Evolutionary conservation across 2,113 vertebrate genomes (phyloP), one percentile per base, ranked within the genome.

Genomic region (Physeter macrocephalus): DNA sequence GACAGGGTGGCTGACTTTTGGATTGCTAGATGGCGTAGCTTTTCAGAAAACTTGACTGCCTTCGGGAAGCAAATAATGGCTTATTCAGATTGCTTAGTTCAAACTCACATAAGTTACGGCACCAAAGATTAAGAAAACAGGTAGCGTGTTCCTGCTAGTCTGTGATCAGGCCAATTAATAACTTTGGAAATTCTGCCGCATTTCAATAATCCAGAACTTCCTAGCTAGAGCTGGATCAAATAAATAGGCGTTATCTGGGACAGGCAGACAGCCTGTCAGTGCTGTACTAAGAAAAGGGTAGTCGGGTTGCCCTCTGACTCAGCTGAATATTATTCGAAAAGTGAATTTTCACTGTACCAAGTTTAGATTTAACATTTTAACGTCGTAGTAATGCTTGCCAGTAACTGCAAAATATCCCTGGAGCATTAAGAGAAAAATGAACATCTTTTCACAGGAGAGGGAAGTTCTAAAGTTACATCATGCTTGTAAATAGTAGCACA

Each of bases 401-500:
- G 90, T 64, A 95, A 97, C 98, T 94, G 97, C 72, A 97, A 97
- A 98, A 93, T 94, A 78, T 20, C 95, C 94, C 97, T 85, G 25
- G 90, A 75, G 78, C 85, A 83, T 59, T 93, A 94, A 78, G 93
- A 95, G 69, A 90, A 90, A 97, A 97, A 88, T 1, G 13, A 90
- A 91, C 84, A 91, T 69, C 62, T 36, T 93, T 86, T 64, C 67
- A 88, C 61, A 94, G 69, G 88, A 97, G 41, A 98, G 86, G 93
- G 97, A 95, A 97, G 89, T 93, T 97, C 74, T 94, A 94, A 98
- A 98, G 96, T 96, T 96, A 98, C 83, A 97, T 97, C 88, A 94
- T 18, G 95, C 93, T 97, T 66, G 88, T 97, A 98, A 96, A 82
- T 12, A 96, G 97, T 54, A 97, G 97, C 97, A 69, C 72, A 74